A percentile compares a stretch with the other conserved stretches of the same genome.
phyloP scores from a whole-genome alignment of 2,888 invertebrate species.

The Bombyx huttoni region DNA sequence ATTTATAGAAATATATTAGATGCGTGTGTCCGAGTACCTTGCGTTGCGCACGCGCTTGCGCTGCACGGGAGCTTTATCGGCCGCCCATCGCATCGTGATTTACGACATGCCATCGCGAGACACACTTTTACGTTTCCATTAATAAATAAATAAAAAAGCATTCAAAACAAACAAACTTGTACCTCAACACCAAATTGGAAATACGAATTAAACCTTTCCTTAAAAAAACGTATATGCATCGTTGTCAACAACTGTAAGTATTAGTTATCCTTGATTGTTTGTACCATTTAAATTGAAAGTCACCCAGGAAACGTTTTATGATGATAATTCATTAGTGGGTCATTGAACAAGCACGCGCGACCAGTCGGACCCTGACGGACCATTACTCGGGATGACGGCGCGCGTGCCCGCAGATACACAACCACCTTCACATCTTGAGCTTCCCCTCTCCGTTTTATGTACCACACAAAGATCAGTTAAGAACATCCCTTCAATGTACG shows the following conservation, averaged over 20 bases:
- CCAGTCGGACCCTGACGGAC: slow-evolving; percentile 38
- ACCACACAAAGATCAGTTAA: slow-evolving; percentile 12
- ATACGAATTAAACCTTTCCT: background rate
- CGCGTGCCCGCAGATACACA: slow-evolving; percentile 49
- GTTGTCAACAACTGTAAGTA: background rate
- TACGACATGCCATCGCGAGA: slow-evolving; percentile 44
- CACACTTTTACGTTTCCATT: slow-evolving; percentile 32
- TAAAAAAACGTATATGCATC: background rate
- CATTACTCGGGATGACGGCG: slow-evolving; percentile 67
- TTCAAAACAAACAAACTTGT: background rate
- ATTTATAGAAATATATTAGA: slow-evolving; percentile 29
- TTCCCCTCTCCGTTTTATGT: slow-evolving; percentile 19
- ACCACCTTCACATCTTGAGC: slow-evolving; percentile 20
- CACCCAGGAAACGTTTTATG: slow-evolving; percentile 54
- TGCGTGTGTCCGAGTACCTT: slow-evolving; percentile 10
- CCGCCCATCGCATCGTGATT: slow-evolving; percentile 53
- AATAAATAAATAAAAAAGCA: slow-evolving; percentile 14
- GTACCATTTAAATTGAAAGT: slow-evolving; percentile 31
- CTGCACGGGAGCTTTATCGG: slow-evolving; percentile 48
- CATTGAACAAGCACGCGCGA: slow-evolving; percentile 46
- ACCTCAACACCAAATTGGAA: background rate
- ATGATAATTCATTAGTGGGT: slow-evolving; percentile 60
- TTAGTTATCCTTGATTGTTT: background rate
- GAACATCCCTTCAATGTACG: slow-evolving; percentile 23
- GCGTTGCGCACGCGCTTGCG: slow-evolving; percentile 19